Percentiles rank a stretch among this genome's conserved stretches.
These are phyloP conservation scores for Craniophora ligustri DNA, from an alignment of 2,888 invertebrate species.

Conservation along the genomic window DNA sequence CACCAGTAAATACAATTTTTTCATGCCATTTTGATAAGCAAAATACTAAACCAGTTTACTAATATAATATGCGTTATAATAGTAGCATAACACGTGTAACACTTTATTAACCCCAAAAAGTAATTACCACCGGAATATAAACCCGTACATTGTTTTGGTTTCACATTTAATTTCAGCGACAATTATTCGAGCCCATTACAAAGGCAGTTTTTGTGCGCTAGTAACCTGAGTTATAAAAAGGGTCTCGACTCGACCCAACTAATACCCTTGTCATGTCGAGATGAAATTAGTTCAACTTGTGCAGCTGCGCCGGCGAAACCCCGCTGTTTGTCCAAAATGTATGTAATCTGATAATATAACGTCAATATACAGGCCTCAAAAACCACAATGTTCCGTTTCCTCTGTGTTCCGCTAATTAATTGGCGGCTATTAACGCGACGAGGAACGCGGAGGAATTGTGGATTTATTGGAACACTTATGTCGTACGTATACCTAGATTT, in stretches of 20 bases:
- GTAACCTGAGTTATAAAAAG: conserved; percentile 84
- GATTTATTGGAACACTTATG: conserved; percentile 4
- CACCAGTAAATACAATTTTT: no score
- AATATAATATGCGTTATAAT: background rate
- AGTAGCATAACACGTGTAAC: background rate
- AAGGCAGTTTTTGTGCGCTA: conserved; percentile 69
- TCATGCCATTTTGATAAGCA: no score
- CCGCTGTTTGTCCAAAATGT: conserved; percentile 81
- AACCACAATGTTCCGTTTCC: conserved; percentile 42
- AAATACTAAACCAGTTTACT: no score
- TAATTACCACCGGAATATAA: conserved; percentile 12
- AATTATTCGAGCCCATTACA: conserved; percentile 63
- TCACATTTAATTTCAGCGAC: conserved; percentile 62
- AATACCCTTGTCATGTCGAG: conserved; percentile 87
- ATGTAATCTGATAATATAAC: conserved; percentile 73
- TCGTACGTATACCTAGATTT: no score
- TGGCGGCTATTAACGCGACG: conserved; percentile 34
- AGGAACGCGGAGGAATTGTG: conserved; percentile 12
- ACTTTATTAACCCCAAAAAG: conserved; percentile 4
- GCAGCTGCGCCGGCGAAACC: conserved; percentile 80
- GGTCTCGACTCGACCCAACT: conserved; percentile 79
- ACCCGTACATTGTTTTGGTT: conserved; percentile 43
- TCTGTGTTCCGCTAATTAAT: conserved; percentile 43
- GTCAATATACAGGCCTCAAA: conserved; percentile 60
- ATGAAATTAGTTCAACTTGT: conserved; percentile 85